Conservation (phyloP, 2,113 vertebrate species). For the Gadus chalcogrammus region DNA sequence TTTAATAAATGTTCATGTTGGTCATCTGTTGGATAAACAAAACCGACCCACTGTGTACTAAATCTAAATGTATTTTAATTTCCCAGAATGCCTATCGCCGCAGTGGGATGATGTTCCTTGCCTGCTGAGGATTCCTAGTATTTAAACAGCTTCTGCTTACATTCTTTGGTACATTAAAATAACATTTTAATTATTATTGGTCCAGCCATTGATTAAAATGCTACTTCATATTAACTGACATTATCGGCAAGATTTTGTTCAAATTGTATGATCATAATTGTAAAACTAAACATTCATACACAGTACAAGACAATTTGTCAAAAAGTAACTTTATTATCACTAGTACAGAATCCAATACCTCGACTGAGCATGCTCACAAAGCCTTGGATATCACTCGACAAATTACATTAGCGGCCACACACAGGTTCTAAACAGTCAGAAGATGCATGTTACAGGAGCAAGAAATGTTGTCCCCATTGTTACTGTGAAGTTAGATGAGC, state of each 20-base stretch:
- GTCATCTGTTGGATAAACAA: background rate
- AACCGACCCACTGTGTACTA: background rate
- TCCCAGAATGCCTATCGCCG: background rate
- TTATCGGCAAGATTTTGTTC: too few species aligned
- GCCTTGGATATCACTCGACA: slow-evolving; percentile 2
- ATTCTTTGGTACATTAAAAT: too few species aligned
- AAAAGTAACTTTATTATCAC: slow-evolving; percentile 66
- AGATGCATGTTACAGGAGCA: too few species aligned
- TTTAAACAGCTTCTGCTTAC: too few species aligned
- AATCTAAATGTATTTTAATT: background rate
- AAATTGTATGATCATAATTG: too few species aligned
- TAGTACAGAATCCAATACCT: slow-evolving; percentile 34
- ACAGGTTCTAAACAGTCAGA: background rate
- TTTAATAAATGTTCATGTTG: too few species aligned
- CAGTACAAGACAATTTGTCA: background rate
- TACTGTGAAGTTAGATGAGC: too few species aligned
- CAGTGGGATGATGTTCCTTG: background rate
- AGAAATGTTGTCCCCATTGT: too few species aligned
- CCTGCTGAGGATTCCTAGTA: background rate
- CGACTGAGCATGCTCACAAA: slow-evolving; percentile 46
- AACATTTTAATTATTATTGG: too few species aligned
- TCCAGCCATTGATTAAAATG: too few species aligned
- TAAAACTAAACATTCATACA: too few species aligned
- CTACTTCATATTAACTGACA: too few species aligned
- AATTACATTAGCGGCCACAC: background rate